Evolutionary conservation across 2,888 invertebrate genomes (phyloP).

Genomic region (Plusia festucae): DNA sequence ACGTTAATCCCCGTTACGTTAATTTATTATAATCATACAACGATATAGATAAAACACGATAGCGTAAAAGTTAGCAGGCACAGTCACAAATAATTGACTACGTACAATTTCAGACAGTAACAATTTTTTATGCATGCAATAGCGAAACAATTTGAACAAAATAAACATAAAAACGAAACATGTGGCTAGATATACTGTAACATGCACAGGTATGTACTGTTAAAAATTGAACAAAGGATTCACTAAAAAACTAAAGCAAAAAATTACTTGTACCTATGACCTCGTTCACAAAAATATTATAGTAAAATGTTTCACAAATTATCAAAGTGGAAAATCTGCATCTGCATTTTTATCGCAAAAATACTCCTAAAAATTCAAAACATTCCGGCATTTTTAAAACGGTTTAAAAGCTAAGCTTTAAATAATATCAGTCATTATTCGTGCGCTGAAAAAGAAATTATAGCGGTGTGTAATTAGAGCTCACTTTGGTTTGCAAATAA

Average conservation of each 20-base stretch:
- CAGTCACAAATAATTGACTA: too few species aligned
- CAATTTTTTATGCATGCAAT: not conserved
- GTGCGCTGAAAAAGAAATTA: slow-evolving; percentile 29
- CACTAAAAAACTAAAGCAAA: slow-evolving; percentile 6
- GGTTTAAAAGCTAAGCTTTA: slow-evolving; percentile 48
- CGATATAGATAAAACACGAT: too few species aligned
- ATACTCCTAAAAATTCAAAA: slow-evolving; percentile 46
- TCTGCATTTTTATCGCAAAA: slow-evolving; percentile 48
- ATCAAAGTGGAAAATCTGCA: slow-evolving; percentile 53
- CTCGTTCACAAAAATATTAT: slow-evolving; percentile 27
- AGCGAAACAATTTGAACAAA: not conserved
- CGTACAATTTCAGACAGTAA: too few species aligned
- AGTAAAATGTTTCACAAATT: slow-evolving; percentile 40
- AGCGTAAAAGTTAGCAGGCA: too few species aligned
- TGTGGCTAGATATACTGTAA: not conserved
- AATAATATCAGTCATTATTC: slow-evolving; percentile 28
- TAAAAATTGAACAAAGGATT: slow-evolving; percentile 9
- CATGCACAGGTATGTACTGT: not conserved
- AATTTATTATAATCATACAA: too few species aligned
- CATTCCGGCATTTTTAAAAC: slow-evolving; percentile 42
- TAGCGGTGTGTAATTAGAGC: slow-evolving; percentile 21
- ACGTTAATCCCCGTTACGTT: too few species aligned
- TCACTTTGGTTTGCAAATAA: slow-evolving; percentile 43
- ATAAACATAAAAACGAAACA: not conserved
- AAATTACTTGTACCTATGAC: slow-evolving; percentile 1